A percentile compares a stretch with the other conserved stretches of the same genome.
Conservation (phyloP, 2,888 invertebrate genomes). For the Tipula confusa region DNA sequence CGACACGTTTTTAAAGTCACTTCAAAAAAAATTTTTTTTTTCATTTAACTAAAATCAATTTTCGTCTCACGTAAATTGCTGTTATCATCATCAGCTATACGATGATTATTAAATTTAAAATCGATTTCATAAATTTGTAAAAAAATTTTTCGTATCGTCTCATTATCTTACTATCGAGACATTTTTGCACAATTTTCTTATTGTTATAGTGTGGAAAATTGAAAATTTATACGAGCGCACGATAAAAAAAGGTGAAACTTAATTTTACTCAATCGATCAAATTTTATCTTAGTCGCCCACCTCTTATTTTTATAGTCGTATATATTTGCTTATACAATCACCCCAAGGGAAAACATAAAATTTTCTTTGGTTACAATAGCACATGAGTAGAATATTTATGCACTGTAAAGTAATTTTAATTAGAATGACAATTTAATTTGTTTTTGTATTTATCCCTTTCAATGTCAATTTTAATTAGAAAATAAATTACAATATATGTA, state of each 20-base stretch:
- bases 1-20: background rate
- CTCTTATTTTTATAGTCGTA: background rate
- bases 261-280: background rate
- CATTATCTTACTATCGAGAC: background rate
- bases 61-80: background rate
- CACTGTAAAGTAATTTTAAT: background rate
- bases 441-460: background rate
- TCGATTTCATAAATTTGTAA: background rate
- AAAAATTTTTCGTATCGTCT: background rate
- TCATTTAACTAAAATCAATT: background rate
- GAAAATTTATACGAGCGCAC: background rate
- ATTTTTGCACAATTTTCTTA: background rate
- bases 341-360: background rate
- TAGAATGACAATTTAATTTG: background rate
- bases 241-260: background rate
- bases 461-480: conserved; percentile 25
- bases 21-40: background rate
- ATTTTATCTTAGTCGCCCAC: no score
- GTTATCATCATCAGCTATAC: background rate
- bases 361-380: background rate
- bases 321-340: background rate
- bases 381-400: background rate
- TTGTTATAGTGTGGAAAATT: background rate
- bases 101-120: background rate
- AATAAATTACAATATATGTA: background rate